These are phyloP conservation scores for Oceanodroma leucorhoa DNA, from an alignment of 2,797 vertebrate species.

Conservation along the genomic window DNA sequence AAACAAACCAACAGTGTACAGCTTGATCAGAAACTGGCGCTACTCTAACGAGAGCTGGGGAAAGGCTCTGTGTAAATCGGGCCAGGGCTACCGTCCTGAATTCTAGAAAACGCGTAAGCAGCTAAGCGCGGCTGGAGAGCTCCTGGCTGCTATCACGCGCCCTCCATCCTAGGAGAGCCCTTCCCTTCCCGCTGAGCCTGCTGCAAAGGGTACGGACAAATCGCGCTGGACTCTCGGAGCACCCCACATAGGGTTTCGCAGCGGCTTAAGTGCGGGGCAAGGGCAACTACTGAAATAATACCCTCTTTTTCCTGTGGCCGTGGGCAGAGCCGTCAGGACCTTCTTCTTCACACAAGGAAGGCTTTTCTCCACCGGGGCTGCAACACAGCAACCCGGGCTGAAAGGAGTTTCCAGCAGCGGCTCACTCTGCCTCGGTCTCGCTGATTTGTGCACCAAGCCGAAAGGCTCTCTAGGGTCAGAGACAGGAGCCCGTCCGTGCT, in stretches of 20 bases:
- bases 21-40: neutral
- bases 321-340: neutral
- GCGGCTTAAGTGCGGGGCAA: neutral
- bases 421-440: neutral
- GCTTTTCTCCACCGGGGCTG: neutral
- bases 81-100: neutral
- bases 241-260: neutral
- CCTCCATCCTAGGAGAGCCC: neutral
- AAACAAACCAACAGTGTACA: neutral
- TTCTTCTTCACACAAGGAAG: neutral
- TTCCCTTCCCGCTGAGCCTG: neutral
- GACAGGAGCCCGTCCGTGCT: neutral
- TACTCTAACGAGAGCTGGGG: neutral
- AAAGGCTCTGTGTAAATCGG: neutral
- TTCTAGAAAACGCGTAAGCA: neutral
- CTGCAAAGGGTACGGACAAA: neutral
- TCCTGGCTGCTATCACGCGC: accelerated
- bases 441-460: neutral
- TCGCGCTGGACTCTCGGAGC: neutral
- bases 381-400: neutral
- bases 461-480: neutral
- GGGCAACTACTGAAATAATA: neutral
- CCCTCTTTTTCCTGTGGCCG: neutral
- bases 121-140: neutral
- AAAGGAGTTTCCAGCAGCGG: neutral